Base-by-base conservation (phyloP, 2,797 vertebrate genomes). In the Urophycis tenuis region DNA sequence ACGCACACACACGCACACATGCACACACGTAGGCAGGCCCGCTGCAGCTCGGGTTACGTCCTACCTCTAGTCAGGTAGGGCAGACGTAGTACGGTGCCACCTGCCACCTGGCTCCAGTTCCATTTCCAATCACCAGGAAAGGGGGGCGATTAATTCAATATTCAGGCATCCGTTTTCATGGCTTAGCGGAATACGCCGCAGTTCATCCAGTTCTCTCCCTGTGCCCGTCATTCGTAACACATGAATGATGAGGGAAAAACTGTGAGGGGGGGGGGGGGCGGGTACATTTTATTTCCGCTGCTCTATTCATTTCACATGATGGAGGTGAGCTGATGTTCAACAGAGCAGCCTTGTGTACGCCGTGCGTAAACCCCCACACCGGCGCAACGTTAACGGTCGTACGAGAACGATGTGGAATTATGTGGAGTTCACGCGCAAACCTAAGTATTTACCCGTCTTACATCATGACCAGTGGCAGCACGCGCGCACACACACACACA, bases 91-190 rank as follows among this genome's bases (percentile, higher is more conserved):
- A 84, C 88, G 78, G 72, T 83, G 87, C 92, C 93, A 94, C 92
- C 93, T 94, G 93, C 89, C 87, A 88, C 87, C 89, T 78, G 85
- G 92, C 92, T 94, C 92, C 88, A 87, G 89, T 94, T 94, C 88
- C 92, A 88, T 90, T 93, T 92, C 91, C 91, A 93, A 93, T 93
- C 90, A 91, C 92, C 92, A 92, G 92, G 91, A 91, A 91, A 92
- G 69, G 91, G 87, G 82, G 77, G 84, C 83, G 89, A 91, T 93
- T 92, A 90, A 91, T 91, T 93, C 86, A 92, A 92, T 92, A 93
- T 93, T 93, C 92, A 91, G 83, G 83, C 87, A 87, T 89, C 84
- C 88, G 90, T 91, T 92, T 92, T 91, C 89, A 88, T 85, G 85
- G 87, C 88, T 89, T 87, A 80, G 86, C 78, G 74, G 72, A 83